Conservation (phyloP, 2,113 vertebrate genomes). For the Lethenteron reissneri region DNA sequence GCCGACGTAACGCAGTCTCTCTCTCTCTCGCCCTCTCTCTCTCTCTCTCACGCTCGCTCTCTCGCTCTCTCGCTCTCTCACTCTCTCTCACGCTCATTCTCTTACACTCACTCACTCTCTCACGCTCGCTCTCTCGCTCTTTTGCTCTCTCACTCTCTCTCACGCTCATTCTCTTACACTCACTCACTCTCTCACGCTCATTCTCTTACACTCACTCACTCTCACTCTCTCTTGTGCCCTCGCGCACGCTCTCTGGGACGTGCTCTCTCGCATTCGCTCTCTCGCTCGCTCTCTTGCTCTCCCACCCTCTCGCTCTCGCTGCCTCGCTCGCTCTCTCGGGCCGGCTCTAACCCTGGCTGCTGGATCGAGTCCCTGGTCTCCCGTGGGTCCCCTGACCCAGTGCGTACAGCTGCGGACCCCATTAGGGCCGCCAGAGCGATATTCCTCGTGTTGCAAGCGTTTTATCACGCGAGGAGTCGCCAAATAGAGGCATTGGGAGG, state of each 20-base stretch:
- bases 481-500: too few relatives aligned
- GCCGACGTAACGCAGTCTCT: background rate
- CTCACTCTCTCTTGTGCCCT: background rate
- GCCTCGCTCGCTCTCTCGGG: too few relatives aligned
- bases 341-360: too few relatives aligned
- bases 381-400: too few relatives aligned
- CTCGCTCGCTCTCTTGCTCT: background rate
- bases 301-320: too few relatives aligned
- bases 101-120: background rate
- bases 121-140: background rate
- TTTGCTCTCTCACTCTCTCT: background rate
- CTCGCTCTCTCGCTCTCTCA: background rate
- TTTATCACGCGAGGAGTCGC: too few relatives aligned
- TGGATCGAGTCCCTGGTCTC: too few relatives aligned
- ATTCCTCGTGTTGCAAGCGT: too few relatives aligned
- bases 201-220: background rate
- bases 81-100: background rate
- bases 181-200: background rate
- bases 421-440: too few relatives aligned
- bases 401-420: too few relatives aligned
- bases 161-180: background rate
- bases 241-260: background rate
- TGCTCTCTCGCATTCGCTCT: background rate
- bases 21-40: background rate
- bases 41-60: background rate